Evolutionary conservation across 2,113 vertebrate species (phyloP), one percentile per base, ranked within the genome.

Genomic region (Rallus limicola): DNA sequence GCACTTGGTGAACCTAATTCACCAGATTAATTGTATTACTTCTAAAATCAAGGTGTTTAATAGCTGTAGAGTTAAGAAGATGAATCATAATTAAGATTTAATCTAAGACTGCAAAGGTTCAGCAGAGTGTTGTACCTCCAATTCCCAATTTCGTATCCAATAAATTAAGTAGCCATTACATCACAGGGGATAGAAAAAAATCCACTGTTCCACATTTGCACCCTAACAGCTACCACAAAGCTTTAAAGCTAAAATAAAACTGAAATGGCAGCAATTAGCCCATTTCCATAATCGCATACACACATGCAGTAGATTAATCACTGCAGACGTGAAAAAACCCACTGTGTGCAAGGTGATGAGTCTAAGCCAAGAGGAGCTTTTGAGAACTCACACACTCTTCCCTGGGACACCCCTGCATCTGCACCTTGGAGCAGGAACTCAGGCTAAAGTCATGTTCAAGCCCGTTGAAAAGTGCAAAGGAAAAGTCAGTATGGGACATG

Each of bases 41-140:
- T 78, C 38, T 60, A 80, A 67, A 92, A 56, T 83, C 36, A 83
- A 92, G 14, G 24, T 70, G 33, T 83, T 87, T 92, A 93, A 92
- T 33, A 86, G 82, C 76, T 84, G 62, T 64, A 65, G 81, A 93
- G 63, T 82, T 90, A 86, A 77, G 48, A 62, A 89, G 34, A 91
- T 75, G 34, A 90, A 84, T 71, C 2, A 4, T 68, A 94, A 94
- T 86, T 82, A 86, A 93, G 69, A 87, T 86, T 86, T 86, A 78
- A 86, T 79, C 52, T 82, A 56, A 44, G 48, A 21, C 34, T 75
- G 34, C 6, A 4, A 14, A 76, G 81, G 77, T 92, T 95, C 84
- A 92, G 64, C 26, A 31, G 21, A 87, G 33, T 65, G 48, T 64
- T 93, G 83, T 86, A 78, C 44, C 44, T 95, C 68, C 38, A 38